These are phyloP conservation scores for Mus spicilegus DNA, from an alignment of 2,113 vertebrate species.

Conservation along the genomic window DNA sequence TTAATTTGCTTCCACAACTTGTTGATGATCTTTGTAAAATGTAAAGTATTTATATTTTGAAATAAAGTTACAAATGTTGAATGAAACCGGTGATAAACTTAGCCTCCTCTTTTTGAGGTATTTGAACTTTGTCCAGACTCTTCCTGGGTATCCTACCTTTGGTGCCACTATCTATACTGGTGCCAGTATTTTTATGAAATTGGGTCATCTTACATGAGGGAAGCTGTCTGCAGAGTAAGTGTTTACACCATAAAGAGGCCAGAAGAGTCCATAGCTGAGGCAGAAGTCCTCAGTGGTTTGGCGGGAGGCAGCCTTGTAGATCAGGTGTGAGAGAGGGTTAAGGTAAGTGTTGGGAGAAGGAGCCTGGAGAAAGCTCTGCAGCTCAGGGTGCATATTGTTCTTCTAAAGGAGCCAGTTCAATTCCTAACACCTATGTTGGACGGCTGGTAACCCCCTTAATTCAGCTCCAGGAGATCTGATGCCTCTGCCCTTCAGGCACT, in stretches of 20 bases:
- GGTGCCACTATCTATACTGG: background rate
- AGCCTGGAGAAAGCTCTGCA: background rate
- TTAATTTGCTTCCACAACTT: slow-evolving; percentile 82
- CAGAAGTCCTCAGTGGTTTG: background rate
- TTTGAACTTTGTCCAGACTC: slow-evolving; percentile 31
- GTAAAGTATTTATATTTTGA: slow-evolving; percentile 88
- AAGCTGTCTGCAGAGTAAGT: background rate
- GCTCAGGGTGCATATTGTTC: background rate
- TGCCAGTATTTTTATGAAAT: slow-evolving; percentile 2
- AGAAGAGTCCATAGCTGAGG: background rate
- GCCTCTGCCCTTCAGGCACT: background rate
- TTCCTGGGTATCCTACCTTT: background rate
- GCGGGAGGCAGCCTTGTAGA: background rate
- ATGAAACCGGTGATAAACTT: slow-evolving; percentile 44
- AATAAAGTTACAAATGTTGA: slow-evolving; percentile 85
- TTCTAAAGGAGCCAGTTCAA: background rate
- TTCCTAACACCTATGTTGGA: background rate
- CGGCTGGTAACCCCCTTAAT: background rate
- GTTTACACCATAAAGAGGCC: background rate
- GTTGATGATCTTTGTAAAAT: slow-evolving; percentile 84
- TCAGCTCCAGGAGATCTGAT: background rate
- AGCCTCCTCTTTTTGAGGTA: slow-evolving; percentile 56
- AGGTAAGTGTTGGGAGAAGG: background rate
- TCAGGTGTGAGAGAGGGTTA: background rate
- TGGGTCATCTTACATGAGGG: background rate